These are phyloP conservation scores for Anoplolepis gracilipes DNA, from an alignment of 1,140 invertebrate genomes.

Conservation along the genomic window DNA sequence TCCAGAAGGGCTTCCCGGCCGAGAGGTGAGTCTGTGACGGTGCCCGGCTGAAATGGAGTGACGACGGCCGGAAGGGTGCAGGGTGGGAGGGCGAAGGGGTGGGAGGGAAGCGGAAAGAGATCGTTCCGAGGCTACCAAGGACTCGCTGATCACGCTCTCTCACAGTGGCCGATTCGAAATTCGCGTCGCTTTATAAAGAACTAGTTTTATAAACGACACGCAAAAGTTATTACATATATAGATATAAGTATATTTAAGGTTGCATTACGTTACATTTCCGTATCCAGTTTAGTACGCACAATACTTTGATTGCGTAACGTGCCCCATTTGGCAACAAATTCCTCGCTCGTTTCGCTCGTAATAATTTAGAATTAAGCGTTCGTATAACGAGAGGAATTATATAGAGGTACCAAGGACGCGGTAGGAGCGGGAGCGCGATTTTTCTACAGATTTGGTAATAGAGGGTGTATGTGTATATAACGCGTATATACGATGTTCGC, in stretches of 20 bases:
- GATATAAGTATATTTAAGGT: slow-evolving; percentile 31
- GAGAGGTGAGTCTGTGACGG: slow-evolving; percentile 60
- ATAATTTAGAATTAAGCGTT: neutral
- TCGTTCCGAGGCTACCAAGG: slow-evolving; percentile 43
- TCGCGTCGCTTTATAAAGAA: slow-evolving; percentile 38
- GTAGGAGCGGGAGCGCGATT: slow-evolving; percentile 34
- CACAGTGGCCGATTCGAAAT: slow-evolving; percentile 44
- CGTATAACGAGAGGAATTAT: neutral
- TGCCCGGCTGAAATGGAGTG: slow-evolving; percentile 36
- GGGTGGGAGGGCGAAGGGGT: neutral
- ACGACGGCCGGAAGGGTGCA: neutral
- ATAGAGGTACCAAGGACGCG: slow-evolving; percentile 1
- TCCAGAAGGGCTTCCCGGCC: slow-evolving; percentile 68
- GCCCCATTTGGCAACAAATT: too few relatives aligned
- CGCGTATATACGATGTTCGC: slow-evolving; percentile 26
- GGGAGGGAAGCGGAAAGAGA: slow-evolving; percentile 55
- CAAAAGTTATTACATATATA: slow-evolving; percentile 19
- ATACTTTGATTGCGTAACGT: too few relatives aligned
- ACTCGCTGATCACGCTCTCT: slow-evolving; percentile 51
- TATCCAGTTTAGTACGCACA: too few relatives aligned
- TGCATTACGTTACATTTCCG: slow-evolving; percentile 4
- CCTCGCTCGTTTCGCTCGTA: neutral
- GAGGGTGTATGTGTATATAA: slow-evolving; percentile 56
- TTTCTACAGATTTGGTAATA: slow-evolving; percentile 50
- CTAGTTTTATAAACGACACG: slow-evolving; percentile 30